Percentiles rank a stretch among this genome's conserved stretches.
These are phyloP conservation scores for Boloria euphrosyne DNA, from an alignment of 2,888 invertebrate genomes.

Conservation along the genomic window DNA sequence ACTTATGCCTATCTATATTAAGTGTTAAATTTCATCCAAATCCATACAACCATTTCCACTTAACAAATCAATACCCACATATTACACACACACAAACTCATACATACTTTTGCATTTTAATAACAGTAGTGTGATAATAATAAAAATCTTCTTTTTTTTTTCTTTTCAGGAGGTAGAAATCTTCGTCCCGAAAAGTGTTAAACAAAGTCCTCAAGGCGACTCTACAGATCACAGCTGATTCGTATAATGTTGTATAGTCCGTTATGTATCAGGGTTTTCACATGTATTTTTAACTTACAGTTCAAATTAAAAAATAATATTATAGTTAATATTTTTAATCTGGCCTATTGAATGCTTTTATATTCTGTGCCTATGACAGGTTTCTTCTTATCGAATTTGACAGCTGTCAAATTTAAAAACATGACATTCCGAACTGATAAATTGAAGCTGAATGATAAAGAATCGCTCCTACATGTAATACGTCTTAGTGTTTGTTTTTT, in stretches of 20 bases:
- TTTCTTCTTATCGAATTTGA: neutral
- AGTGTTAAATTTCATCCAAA: too few relatives aligned
- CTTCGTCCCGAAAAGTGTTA: slow-evolving; percentile 66
- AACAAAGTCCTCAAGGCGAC: slow-evolving; percentile 61
- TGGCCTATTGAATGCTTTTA: neutral
- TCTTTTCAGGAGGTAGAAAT: slow-evolving; percentile 73
- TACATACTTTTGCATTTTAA: too few relatives aligned
- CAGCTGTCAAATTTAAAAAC: slow-evolving; percentile 1
- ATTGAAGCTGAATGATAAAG: too few relatives aligned
- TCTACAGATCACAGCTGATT: slow-evolving; percentile 61
- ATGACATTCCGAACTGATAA: too few relatives aligned
- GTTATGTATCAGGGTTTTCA: slow-evolving; percentile 23
- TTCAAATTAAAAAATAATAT: neutral
- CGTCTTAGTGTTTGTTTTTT: too few relatives aligned
- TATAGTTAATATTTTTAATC: neutral
- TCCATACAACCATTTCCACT: too few relatives aligned
- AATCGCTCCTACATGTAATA: too few relatives aligned
- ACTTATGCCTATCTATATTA: too few relatives aligned
- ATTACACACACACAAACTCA: too few relatives aligned
- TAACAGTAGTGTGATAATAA: neutral
- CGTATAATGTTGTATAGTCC: slow-evolving; percentile 23
- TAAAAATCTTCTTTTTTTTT: slow-evolving; percentile 8
- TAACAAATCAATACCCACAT: too few relatives aligned
- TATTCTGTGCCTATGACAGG: neutral
- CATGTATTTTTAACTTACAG: slow-evolving; percentile 9